Conservation (phyloP, 64 coral and sea anemone genomes). For the Platygyra sinensis region DNA sequence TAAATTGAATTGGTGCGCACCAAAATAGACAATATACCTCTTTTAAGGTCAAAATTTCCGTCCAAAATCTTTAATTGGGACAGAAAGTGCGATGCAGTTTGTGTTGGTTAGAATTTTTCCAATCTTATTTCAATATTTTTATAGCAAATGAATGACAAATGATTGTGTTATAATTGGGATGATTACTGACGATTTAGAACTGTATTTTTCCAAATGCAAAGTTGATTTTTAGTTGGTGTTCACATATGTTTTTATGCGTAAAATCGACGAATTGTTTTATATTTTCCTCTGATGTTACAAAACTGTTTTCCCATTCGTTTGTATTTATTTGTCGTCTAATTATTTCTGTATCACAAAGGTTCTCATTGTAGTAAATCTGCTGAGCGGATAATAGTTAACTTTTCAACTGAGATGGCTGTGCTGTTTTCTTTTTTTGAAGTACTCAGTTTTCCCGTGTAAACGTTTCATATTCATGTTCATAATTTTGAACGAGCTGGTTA, state of each 20-base stretch:
- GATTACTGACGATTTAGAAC: neutral
- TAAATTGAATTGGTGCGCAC: no score
- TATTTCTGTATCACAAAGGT: conserved; percentile 25
- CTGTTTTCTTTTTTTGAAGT: no score
- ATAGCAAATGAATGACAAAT: neutral
- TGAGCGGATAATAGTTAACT: neutral
- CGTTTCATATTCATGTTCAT: neutral
- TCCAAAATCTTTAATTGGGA: no score
- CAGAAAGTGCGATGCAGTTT: no score
- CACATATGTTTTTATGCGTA: neutral
- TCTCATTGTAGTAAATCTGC: neutral
- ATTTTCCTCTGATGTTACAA: neutral
- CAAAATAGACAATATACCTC: no score
- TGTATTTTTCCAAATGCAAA: neutral
- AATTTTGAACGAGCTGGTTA: neutral
- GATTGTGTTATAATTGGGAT: neutral
- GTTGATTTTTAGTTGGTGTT: neutral
- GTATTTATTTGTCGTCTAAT: conserved; percentile 37
- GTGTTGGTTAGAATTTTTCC: no score
- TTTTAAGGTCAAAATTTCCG: no score
- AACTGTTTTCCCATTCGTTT: neutral
- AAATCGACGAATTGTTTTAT: neutral
- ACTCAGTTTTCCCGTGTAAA: neutral
- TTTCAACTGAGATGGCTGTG: no score
- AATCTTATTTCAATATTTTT: neutral